These are phyloP conservation scores for Thelaira solivaga DNA, from an alignment of 2,888 invertebrate genomes.

Conservation along the genomic window DNA sequence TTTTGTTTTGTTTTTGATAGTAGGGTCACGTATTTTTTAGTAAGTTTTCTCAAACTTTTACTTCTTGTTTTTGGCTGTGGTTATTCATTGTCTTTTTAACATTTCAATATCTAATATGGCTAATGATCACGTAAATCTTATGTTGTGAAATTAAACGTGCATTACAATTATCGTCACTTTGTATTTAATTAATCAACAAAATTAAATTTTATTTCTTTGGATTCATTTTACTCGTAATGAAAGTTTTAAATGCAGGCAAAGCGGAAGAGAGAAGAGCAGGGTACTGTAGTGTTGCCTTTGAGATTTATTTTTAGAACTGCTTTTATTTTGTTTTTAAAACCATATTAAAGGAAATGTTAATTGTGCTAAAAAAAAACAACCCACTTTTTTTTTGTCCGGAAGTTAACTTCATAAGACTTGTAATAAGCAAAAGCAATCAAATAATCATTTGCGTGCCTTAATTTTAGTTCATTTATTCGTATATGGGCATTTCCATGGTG, in stretches of 20 bases:
- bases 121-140: slow-evolving; percentile 60
- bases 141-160: slow-evolving; percentile 54
- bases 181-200: slow-evolving; percentile 49
- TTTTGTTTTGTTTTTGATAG: slow-evolving; percentile 36
- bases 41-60: slow-evolving; percentile 48
- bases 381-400: too few species aligned
- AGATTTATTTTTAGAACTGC: too few species aligned
- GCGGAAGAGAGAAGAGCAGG: not conserved
- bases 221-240: not conserved
- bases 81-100: slow-evolving; percentile 1
- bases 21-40: slow-evolving; percentile 56
- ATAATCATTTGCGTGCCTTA: too few species aligned
- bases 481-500: too few species aligned
- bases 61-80: slow-evolving; percentile 2
- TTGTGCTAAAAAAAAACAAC: too few species aligned
- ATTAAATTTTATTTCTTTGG: not conserved
- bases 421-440: too few species aligned
- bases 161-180: slow-evolving; percentile 50
- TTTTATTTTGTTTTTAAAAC: too few species aligned
- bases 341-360: too few species aligned
- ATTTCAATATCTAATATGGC: slow-evolving; percentile 40
- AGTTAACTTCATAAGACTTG: too few species aligned
- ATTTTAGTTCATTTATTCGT: too few species aligned
- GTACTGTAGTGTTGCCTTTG: not conserved
- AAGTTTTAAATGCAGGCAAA: not conserved